These are phyloP conservation scores for Caenorhabditis wallacei DNA, from an alignment of 2,888 invertebrate species.

Conservation along the genomic window DNA sequence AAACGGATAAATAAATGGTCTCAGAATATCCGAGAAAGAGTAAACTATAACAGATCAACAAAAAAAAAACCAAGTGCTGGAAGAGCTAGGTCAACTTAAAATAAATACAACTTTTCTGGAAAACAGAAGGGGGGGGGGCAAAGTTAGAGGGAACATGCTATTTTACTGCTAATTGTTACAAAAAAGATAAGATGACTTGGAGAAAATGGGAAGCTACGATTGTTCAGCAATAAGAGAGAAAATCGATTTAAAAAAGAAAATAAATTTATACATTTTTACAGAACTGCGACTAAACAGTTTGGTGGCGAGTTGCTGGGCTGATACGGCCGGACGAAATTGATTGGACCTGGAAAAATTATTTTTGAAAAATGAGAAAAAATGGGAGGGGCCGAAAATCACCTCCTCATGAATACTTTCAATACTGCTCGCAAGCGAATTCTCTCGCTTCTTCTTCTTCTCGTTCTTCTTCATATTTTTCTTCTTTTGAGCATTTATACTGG, in stretches of 20 bases:
- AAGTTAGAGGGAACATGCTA: conserved; percentile 35
- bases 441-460: conserved; percentile 66
- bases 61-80: conserved; percentile 23
- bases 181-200: conserved; percentile 24
- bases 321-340: conserved; percentile 48
- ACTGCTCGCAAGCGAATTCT: conserved; percentile 35
- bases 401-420: conserved; percentile 56
- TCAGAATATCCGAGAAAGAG: neutral
- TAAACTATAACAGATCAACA: conserved; percentile 52
- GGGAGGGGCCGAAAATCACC: too few species aligned
- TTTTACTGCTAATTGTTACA: conserved; percentile 45
- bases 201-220: conserved; percentile 14
- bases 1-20: conserved; percentile 40
- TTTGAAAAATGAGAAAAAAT: too few species aligned
- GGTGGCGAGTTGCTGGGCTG: conserved; percentile 47
- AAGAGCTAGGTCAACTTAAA: conserved; percentile 20
- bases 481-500: conserved; percentile 55
- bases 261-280: conserved; percentile 59
- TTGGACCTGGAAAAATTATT: neutral
- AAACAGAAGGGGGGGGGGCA: neutral
- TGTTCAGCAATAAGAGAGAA: conserved; percentile 25
- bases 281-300: conserved; percentile 54
- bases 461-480: conserved; percentile 61
- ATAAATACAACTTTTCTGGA: conserved; percentile 58
- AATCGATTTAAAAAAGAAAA: neutral